phyloP scores from a whole-genome alignment of 2,888 invertebrate species.

The Pristionchus exspectatus region DNA sequence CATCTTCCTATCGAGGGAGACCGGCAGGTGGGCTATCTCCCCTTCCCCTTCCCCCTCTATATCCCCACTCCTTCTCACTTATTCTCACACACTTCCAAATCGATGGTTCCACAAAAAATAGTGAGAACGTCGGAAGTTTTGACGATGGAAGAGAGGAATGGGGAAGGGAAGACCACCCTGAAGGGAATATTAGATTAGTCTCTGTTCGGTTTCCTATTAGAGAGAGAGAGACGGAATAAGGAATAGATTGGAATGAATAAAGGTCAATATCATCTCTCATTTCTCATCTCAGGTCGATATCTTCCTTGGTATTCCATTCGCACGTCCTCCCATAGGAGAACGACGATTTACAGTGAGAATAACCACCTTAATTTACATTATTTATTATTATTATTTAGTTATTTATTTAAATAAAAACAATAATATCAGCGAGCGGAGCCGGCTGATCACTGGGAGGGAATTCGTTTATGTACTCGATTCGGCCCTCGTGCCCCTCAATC shows the following conservation, averaged over 20 bases:
- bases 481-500: constrained; percentile 70
- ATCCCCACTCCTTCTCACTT: not conserved
- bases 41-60: not conserved
- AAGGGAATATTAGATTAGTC: constrained; percentile 29
- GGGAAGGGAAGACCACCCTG: not conserved
- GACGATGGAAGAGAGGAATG: not conserved
- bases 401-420: not conserved
- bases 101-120: not conserved
- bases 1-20: constrained; percentile 63
- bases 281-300: constrained; percentile 56
- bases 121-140: not conserved
- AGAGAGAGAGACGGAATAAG: not conserved
- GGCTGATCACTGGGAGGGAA: constrained; percentile 69
- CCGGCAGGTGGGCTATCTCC: constrained; percentile 57
- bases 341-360: constrained; percentile 69
- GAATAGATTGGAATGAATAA: not conserved
- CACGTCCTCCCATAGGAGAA: constrained; percentile 73
- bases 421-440: constrained; percentile 67
- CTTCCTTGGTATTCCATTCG: constrained; percentile 75
- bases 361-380: not conserved
- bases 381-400: not conserved
- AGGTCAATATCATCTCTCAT: not conserved
- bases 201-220: not conserved
- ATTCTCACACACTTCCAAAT: constrained; percentile 26
- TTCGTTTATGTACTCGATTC: constrained; percentile 62